These are phyloP conservation scores for Sminthurides bifidus DNA, from an alignment of 1,140 invertebrate genomes.

Conservation along the genomic window DNA sequence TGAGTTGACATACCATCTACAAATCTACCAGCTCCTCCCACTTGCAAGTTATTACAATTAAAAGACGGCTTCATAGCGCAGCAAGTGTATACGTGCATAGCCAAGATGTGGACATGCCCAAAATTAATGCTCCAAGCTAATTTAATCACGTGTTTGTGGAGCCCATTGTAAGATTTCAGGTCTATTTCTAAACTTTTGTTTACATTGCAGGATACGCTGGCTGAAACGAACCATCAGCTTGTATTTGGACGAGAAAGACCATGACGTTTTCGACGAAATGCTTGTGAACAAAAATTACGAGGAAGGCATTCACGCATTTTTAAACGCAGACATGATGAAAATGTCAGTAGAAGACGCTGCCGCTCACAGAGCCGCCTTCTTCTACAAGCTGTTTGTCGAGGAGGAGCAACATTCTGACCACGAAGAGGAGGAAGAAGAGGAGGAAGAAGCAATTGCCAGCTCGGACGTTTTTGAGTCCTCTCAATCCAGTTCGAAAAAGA, in stretches of 20 bases:
- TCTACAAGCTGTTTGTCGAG: constrained; percentile 42
- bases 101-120: no score
- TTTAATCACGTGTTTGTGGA: no score
- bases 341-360: constrained; percentile 31
- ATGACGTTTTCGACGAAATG: constrained; percentile 39
- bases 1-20: no score
- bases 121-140: no score
- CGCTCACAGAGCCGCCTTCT: constrained; percentile 38
- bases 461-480: constrained; percentile 23
- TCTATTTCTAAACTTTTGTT: no score
- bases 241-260: constrained; percentile 36
- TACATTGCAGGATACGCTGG: constrained; percentile 39
- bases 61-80: no score
- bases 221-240: constrained; percentile 36
- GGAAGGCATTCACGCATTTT: constrained; percentile 36
- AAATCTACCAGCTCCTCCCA: no score
- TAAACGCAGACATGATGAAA: constrained; percentile 37
- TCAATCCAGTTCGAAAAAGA: constrained; percentile 17
- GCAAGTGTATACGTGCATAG: no score
- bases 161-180: no score
- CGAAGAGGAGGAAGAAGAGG: constrained; percentile 16
- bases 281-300: constrained; percentile 36
- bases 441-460: constrained; percentile 8
- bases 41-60: no score
- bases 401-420: constrained; percentile 1